Conservation (phyloP, 2,113 vertebrate species). For the Heterocephalus glaber region DNA sequence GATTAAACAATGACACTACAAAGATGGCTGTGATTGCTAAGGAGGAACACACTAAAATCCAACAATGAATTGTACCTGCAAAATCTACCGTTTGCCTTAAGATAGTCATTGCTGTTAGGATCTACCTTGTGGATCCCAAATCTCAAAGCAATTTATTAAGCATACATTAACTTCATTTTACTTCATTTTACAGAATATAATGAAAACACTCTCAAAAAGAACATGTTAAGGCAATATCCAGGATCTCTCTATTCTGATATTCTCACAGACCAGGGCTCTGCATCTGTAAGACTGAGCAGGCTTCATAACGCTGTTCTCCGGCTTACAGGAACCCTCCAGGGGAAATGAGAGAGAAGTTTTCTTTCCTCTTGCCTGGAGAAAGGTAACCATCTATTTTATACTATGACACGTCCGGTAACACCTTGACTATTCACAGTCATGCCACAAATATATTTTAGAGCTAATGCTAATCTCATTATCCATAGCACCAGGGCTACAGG, state of each 20-base stretch:
- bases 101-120: background rate
- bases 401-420: background rate
- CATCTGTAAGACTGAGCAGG: background rate
- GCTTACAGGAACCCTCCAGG: background rate
- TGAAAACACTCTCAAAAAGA: conserved; percentile 10
- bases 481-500: background rate
- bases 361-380: background rate
- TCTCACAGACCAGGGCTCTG: background rate
- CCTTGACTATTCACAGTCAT: background rate
- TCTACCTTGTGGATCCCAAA: background rate
- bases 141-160: conserved; percentile 55
- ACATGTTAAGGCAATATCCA: background rate
- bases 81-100: background rate
- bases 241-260: background rate
- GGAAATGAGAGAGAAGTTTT: background rate
- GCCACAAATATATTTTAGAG: background rate
- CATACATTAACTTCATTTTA: conserved; percentile 42
- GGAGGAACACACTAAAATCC: background rate
- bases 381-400: background rate
- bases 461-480: conserved; percentile 29
- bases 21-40: background rate
- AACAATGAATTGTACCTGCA: background rate
- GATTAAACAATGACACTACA: background rate
- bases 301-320: background rate
- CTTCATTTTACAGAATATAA: conserved; percentile 17